Base-by-base conservation (phyloP, 2,888 invertebrate species). In the Eilema griseolum region DNA sequence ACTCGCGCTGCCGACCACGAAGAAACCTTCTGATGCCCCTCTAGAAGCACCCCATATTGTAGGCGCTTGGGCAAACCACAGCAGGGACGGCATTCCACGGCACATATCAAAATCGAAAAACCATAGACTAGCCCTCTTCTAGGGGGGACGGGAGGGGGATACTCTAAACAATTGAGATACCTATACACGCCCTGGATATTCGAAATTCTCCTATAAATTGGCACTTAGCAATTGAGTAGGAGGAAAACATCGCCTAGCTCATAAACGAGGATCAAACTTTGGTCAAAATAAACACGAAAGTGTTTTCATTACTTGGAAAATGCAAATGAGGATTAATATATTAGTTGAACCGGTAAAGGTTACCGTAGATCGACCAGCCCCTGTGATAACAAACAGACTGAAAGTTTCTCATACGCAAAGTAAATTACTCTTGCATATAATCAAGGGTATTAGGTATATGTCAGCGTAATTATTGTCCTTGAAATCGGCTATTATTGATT, bases 221-320 rank as follows among this genome's bases (percentile, higher is more conserved):
- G 59, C 59, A 59, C 10, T n/a, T 16, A 24, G 3, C 12, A 37
- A n/a, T 37, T 14, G 23, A 14, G 23, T 23, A 14, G 24, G 24
- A 23, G 23, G 37, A 10, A 14, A 62, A 41, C 24, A 7, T 62
- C 33, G 16, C 3, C 28, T 62, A 62, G 24, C 23, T 37, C 37
- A 14, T 33, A 33, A 28, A 31, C 31, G 37, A 41, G 33, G 16
- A 4, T 23, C 37, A 23, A 62, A 37, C 24, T 41, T 62, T n/a
- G 4, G 31, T 31, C 7, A 41, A 24, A 24, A 37, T 61, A 23
- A 41, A 16, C 24, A 61, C 31, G n/a, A 20, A 14, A 62, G 37
- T 62, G 37, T 62, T 62, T 62, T 62, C 62, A 62, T 37, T 37
- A 14, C 24, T 24, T 23, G 16, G 24, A 62, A 62, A 37, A 62